A percentile compares a stretch with the other conserved stretches of the same genome.
Evolutionary conservation across 1,140 invertebrate species (phyloP).

Genomic region (Stratiolaelaps scimitus): DNA sequence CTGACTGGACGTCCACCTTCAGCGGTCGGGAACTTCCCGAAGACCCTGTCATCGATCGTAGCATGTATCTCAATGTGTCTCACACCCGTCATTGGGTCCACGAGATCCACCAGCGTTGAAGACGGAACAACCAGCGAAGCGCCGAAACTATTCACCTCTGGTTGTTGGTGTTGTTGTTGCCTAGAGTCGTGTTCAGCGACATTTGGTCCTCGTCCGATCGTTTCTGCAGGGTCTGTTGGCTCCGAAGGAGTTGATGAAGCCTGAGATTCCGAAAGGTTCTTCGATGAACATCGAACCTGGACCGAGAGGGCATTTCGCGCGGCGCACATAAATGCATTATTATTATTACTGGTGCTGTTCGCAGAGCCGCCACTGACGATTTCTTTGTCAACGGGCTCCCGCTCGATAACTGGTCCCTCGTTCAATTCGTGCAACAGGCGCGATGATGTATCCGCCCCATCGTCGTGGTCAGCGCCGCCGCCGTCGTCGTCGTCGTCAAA

Average conservation of each 20-base stretch:
- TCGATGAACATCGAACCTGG: background rate
- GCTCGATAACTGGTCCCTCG: conserved; percentile 16
- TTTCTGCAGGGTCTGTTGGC: background rate
- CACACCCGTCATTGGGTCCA: conserved; percentile 17
- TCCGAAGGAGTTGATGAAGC: background rate
- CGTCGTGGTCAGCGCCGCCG: background rate
- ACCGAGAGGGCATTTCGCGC: conserved; percentile 3
- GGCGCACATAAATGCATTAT: background rate
- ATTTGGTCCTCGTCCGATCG: background rate
- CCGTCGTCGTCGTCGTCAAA: no score
- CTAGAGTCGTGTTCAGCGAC: no score
- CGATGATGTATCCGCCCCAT: background rate
- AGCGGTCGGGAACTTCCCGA: background rate
- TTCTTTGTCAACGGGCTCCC: background rate
- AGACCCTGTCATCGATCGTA: conserved; percentile 5
- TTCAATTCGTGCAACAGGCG: background rate
- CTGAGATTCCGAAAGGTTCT: background rate
- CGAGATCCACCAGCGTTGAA: background rate
- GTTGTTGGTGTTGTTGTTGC: no score
- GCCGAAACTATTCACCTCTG: no score
- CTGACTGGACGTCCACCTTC: background rate
- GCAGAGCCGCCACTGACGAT: background rate
- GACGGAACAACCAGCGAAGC: background rate
- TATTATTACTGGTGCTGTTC: background rate
- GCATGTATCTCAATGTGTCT: conserved; percentile 16